phyloP scores from a whole-genome alignment of 2,797 vertebrate genomes.

The Halcyon leucocephala region DNA sequence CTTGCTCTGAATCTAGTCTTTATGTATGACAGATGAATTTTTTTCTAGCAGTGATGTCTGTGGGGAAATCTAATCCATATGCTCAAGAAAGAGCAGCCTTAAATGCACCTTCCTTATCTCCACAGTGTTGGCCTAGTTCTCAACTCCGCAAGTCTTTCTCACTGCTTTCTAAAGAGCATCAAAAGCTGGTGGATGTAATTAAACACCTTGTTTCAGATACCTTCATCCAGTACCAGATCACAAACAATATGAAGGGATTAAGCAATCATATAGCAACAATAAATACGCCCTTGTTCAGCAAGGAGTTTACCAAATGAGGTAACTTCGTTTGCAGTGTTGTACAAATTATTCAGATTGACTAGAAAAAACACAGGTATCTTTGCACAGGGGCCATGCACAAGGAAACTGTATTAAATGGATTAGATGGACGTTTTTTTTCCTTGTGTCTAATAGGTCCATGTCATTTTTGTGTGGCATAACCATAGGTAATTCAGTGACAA shows the following conservation, averaged over 20 bases:
- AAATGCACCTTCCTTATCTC: not conserved
- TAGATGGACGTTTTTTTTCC: not conserved
- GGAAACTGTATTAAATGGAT: not conserved
- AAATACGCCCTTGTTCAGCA: not conserved
- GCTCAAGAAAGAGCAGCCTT: not conserved
- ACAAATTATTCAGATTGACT: slow-evolving; percentile 9
- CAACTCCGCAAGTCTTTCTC: not conserved
- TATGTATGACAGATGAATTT: not conserved
- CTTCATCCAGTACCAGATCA: not conserved
- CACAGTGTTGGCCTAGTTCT: slow-evolving; percentile 2
- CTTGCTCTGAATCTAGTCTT: not conserved
- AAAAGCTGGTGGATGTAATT: slow-evolving; percentile 28
- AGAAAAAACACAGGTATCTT: not conserved
- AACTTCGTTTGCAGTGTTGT: not conserved
- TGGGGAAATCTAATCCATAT: not conserved
- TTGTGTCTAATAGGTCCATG: not conserved
- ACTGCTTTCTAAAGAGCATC: slow-evolving; percentile 10
- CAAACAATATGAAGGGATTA: not conserved
- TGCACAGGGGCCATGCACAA: not conserved
- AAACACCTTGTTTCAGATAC: not conserved
- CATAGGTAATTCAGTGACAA: not conserved
- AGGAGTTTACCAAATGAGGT: not conserved
- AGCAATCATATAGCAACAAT: not conserved
- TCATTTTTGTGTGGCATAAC: not conserved
- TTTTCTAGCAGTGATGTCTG: not conserved